phyloP scores from a whole-genome alignment of 1,140 invertebrate genomes.

The Sycobia sp. region DNA sequence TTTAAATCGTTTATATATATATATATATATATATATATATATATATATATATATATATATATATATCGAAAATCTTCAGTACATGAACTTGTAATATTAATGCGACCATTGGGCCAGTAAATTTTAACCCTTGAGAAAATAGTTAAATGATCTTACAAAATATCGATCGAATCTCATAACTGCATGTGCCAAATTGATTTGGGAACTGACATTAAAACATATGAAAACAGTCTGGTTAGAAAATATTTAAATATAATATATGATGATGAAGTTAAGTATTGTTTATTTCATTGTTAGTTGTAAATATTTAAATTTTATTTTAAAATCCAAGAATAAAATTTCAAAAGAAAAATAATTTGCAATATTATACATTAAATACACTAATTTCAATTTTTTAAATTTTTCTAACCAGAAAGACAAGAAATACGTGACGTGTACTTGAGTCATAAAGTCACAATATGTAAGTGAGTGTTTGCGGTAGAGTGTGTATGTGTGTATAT shows the following conservation, averaged over 20 bases:
- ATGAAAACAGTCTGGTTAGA: constrained; percentile 18
- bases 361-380: too few relatives aligned
- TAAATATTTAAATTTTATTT: too few relatives aligned
- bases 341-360: too few relatives aligned
- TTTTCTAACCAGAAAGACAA: constrained; percentile 14
- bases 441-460: constrained; percentile 1
- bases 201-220: constrained; percentile 26
- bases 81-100: neutral
- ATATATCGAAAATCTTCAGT: too few relatives aligned
- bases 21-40: too few relatives aligned
- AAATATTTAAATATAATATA: constrained; percentile 6
- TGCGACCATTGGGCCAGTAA: constrained; percentile 25
- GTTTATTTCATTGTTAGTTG: too few relatives aligned
- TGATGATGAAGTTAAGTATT: too few relatives aligned
- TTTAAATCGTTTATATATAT: too few relatives aligned
- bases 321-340: too few relatives aligned
- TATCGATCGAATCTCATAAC: constrained; percentile 25
- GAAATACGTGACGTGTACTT: neutral
- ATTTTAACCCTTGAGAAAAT: constrained; percentile 19
- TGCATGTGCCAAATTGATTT: constrained; percentile 31
- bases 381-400: neutral
- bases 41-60: too few relatives aligned
- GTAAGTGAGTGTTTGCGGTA: constrained; percentile 9
- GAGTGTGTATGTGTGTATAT: constrained; percentile 30
- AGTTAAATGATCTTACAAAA: constrained; percentile 10